Percentiles rank a stretch among this genome's conserved stretches.
These are phyloP conservation scores for Acanthosepion lycidas DNA, from an alignment of 2,888 invertebrate genomes.

Conservation along the genomic window DNA sequence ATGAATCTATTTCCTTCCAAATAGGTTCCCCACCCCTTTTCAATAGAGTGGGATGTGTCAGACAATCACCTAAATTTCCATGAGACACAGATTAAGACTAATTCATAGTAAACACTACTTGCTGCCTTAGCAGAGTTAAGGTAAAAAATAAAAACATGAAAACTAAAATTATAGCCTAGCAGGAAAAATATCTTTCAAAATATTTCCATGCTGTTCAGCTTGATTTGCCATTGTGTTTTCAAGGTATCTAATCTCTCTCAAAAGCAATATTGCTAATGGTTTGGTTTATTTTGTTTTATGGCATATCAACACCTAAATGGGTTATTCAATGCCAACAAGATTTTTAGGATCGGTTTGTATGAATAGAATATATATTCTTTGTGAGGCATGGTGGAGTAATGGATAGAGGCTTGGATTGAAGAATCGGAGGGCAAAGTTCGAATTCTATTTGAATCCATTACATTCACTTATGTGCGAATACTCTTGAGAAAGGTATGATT, in stretches of 20 bases:
- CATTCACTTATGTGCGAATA: too few species aligned
- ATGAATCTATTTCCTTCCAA: neutral
- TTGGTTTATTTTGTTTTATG: too few species aligned
- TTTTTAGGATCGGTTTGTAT: too few species aligned
- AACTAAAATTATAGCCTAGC: neutral
- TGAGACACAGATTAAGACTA: neutral
- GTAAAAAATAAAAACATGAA: neutral
- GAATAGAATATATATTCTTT: too few species aligned
- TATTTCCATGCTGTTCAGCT: neutral
- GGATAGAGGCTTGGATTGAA: too few species aligned
- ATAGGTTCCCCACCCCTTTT: neutral
- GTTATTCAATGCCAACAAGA: too few species aligned
- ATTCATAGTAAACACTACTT: neutral
- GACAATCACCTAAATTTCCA: neutral
- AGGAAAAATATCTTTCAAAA: neutral
- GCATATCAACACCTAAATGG: too few species aligned
- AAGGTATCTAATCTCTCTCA: neutral
- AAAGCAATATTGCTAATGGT: neutral
- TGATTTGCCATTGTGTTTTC: neutral
- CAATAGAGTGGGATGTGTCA: neutral
- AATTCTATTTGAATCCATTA: too few species aligned
- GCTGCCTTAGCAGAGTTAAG: neutral
- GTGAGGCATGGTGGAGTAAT: too few species aligned
- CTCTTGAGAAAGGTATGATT: too few species aligned
- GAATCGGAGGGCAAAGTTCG: too few species aligned